phyloP scores from a whole-genome alignment of 2,888 invertebrate species.

The Tetranychus truncatus region DNA sequence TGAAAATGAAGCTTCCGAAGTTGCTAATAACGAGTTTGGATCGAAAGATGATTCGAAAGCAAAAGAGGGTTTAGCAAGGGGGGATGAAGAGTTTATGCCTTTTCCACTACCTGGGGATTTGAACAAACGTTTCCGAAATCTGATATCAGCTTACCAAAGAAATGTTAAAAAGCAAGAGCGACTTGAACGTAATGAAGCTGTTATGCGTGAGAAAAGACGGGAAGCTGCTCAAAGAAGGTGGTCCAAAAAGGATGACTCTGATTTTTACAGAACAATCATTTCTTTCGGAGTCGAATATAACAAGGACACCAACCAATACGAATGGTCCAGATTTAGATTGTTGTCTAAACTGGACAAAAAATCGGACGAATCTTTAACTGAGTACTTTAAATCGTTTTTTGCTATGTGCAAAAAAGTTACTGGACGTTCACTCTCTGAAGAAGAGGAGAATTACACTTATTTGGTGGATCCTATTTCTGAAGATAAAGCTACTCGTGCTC shows the following conservation, averaged over 20 bases:
- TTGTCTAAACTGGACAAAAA: conserved; percentile 82
- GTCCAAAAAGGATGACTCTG: conserved; percentile 87
- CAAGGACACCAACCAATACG: conserved; percentile 45
- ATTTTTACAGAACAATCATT: conserved; percentile 83
- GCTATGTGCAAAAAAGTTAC: conserved; percentile 92
- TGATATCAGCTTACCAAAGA: conserved; percentile 87
- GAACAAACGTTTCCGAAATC: conserved; percentile 71
- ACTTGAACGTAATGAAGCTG: conserved; percentile 82
- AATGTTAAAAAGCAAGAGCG: conserved; percentile 59
- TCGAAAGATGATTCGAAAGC: neutral
- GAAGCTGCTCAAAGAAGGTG: conserved; percentile 47
- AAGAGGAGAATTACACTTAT: conserved; percentile 40
- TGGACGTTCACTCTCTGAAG: conserved; percentile 62
- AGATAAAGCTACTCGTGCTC: conserved; percentile 71
- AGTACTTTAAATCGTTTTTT: conserved; percentile 90
- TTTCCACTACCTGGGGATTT: conserved; percentile 87
- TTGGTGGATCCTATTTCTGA: conserved; percentile 78
- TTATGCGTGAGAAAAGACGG: conserved; percentile 54
- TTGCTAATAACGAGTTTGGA: neutral
- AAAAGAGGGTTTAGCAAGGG: neutral
- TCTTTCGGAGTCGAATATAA: conserved; percentile 88
- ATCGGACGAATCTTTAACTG: conserved; percentile 81
- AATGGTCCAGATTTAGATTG: conserved; percentile 77
- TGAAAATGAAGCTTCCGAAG: conserved; percentile 33
- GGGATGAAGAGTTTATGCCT: conserved; percentile 27